Percentiles rank a stretch among this genome's conserved stretches.
Conservation (phyloP, 1,140 invertebrate genomes). For the Ephestia elutella region DNA sequence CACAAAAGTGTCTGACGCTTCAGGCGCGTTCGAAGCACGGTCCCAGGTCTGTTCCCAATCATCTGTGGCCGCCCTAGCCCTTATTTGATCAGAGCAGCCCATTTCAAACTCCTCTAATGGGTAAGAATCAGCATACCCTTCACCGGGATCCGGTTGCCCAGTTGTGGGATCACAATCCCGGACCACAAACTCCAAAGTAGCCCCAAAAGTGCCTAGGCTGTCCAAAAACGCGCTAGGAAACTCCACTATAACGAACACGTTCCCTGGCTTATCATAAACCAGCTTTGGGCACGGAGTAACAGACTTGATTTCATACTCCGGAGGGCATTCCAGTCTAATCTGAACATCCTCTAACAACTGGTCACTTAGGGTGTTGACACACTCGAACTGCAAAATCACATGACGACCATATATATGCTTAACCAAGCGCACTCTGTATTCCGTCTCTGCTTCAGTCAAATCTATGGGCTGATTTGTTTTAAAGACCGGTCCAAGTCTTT, state of each 20-base stretch:
- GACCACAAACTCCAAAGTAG: conserved; percentile 94
- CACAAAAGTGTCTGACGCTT: conserved; percentile 55
- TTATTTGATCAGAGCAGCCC: conserved; percentile 85
- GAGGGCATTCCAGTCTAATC: conserved; percentile 89
- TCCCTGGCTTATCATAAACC: conserved; percentile 89
- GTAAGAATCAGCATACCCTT: conserved; percentile 82
- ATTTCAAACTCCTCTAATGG: conserved; percentile 92
- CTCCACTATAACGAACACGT: conserved; percentile 90
- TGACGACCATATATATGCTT: conserved; percentile 94
- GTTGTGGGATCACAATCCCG: conserved; percentile 97
- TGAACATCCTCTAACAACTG: conserved; percentile 95
- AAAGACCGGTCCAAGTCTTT: conserved; percentile 86
- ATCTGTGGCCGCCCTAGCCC: conserved; percentile 42
- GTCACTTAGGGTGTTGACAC: conserved; percentile 96
- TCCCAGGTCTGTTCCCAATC: conserved; percentile 64
- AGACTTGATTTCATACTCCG: conserved; percentile 84
- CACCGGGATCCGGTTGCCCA: conserved; percentile 90
- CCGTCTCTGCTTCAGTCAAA: conserved; percentile 98
- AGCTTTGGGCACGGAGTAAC: conserved; percentile 86
- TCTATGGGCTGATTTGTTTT: conserved; percentile 91
- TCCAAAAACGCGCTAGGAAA: conserved; percentile 86
- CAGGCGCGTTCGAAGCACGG: conserved; percentile 39
- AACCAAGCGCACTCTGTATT: conserved; percentile 96
- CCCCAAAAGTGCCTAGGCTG: conserved; percentile 87
- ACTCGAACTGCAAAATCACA: conserved; percentile 95